Base-by-base conservation (phyloP, 1,140 invertebrate species). In the Solenopsis invicta region DNA sequence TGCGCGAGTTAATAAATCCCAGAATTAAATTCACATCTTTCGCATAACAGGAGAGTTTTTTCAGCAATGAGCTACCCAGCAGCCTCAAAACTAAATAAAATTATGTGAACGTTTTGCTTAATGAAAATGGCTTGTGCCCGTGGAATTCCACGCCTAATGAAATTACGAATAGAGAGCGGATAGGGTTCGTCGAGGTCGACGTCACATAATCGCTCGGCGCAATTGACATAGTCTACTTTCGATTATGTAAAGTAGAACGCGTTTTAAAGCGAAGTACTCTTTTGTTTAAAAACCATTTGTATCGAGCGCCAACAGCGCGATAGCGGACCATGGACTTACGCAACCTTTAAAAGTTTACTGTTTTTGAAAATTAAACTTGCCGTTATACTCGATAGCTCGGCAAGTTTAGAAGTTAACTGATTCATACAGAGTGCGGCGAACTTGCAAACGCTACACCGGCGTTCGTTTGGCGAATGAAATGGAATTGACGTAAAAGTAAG, bases 141-240 rank as follows among this genome's bases (percentile, higher is more conserved):
- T 29, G 21, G 37, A 86, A 86, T 88, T 90, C 77, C 89, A 77
- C 81, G 61, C 64, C 71, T 92, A 91, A 89, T 90, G 90, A 93
- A 93, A 94, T 91, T 86, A 54, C 41, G 62, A 67, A 64, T 50
- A 62, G 24, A 50, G 91, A 93, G 86, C 93, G 93, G 93, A 94
- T 91, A 91, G 90, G 93, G 93, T 92, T 90, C 84, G 93, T 92
- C 93, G 92, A 93, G 93, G 93, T 90, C 91, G 78, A 82, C 80
- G 84, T 78, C 85, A 74, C 62, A 88, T 89, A 81, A 90, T 88
- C 21, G 88, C 61, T 88, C 80, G 90, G 88, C 91, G 87, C n/a
- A 82, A 59, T 75, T 67, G 89, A 89, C 89, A 90, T 85, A 87
- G 88, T 8, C 41, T 50, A 16, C 24, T 82, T 71, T 69, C n/a